Base-by-base conservation (phyloP, 2,113 vertebrate genomes). In the Hippocampus barbouri region DNA sequence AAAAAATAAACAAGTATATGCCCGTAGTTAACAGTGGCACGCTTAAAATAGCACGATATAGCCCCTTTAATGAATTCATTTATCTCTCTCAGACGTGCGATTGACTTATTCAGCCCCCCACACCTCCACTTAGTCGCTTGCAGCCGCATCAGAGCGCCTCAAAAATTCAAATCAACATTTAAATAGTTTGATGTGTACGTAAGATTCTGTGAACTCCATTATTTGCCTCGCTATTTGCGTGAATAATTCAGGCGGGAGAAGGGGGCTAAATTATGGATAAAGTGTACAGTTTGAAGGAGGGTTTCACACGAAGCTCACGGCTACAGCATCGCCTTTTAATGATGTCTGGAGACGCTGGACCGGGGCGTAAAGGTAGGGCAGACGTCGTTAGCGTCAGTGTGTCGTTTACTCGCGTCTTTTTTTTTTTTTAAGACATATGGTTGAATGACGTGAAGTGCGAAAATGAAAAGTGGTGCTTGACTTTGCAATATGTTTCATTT, bases 271-370 rank as follows among this genome's bases (percentile, higher is more conserved):
- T 98, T 97, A 99, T 99, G 95, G 94, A 98, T 98, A 96, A 96
- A 97, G 95, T 98, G 95, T 96, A 98, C 95, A 96, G 96, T 98
- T 96, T 95, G 94, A 97, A 97, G 95, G 96, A 95, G 95, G 94
- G 96, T 94, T 98, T 96, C 94, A 96, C 94, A 94, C 88, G 92
- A 92, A 92, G 96, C 96, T 96, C 72, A 89, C 4, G 95, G 96
- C 97, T 94, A 95, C 90, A 95, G 94, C 94, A 94, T 91, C 91
- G 93, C 93, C 93, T 93, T 61, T 34, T 97, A 98, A 99, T 97
- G 95, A 98, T 97, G 94, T 96, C 95, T 96, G 93, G 94, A 95
- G 94, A 94, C 91, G 93, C 92, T 79, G 85, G 87, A 81, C 77
- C 77, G 79, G 81, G 88, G 91, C 34, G 18, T 38, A 41, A 41